Conservation (phyloP, 2,888 invertebrate species). For the Nudaria mundana region DNA sequence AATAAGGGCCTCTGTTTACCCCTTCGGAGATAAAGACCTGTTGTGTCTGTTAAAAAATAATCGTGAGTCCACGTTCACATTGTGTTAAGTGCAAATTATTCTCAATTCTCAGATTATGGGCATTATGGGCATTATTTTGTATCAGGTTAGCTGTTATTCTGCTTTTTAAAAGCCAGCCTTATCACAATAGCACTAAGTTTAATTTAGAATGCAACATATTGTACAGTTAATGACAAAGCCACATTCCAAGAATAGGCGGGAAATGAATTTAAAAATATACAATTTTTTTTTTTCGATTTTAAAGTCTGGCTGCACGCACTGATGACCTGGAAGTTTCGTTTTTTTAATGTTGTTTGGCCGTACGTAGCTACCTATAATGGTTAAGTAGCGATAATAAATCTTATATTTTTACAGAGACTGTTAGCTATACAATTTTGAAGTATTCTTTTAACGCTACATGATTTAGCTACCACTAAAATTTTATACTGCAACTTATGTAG, state of each 20-base stretch:
- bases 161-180: too few species aligned
- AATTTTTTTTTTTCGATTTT: slow-evolving; percentile 16
- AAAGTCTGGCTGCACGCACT: neutral
- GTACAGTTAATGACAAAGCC: too few species aligned
- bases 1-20: too few species aligned
- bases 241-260: slow-evolving; percentile 30
- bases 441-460: too few species aligned
- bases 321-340: slow-evolving; percentile 19
- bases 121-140: slow-evolving; percentile 2
- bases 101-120: neutral
- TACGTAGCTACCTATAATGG: too few species aligned
- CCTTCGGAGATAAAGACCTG: too few species aligned
- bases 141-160: slow-evolving; percentile 21
- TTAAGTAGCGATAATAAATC: too few species aligned
- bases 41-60: too few species aligned
- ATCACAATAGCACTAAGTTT: slow-evolving; percentile 7
- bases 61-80: neutral
- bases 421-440: neutral
- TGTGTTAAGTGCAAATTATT: neutral
- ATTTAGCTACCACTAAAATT: too few species aligned
- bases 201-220: slow-evolving; percentile 15
- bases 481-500: too few species aligned
- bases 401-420: too few species aligned
- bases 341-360: neutral
- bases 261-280: slow-evolving; percentile 20